Evolutionary conservation across 2,888 invertebrate genomes (phyloP).

Genomic region (Mythimna loreyi): DNA sequence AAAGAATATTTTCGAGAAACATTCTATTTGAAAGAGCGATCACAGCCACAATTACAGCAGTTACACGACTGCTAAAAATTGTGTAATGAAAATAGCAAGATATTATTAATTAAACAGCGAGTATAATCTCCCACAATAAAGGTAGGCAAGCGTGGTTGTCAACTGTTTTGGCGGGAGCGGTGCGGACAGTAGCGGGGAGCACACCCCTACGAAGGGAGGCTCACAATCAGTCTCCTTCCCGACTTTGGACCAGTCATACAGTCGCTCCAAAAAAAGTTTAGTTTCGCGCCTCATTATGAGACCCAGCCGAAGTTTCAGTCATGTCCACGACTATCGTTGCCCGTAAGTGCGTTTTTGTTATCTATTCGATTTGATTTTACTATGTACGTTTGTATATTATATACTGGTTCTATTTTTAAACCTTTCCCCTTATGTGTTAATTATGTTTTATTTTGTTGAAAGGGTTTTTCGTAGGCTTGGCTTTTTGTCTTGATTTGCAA

Average conservation of each 20-base stretch:
- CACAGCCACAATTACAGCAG: background rate
- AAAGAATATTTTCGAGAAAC: no score
- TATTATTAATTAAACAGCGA: background rate
- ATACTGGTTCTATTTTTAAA: slow-evolving; percentile 27
- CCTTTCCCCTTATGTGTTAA: background rate
- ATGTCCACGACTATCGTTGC: slow-evolving; percentile 76
- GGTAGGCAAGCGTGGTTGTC: background rate
- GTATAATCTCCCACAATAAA: background rate
- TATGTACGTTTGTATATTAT: background rate
- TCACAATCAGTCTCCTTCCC: slow-evolving; percentile 62
- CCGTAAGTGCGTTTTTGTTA: slow-evolving; percentile 70
- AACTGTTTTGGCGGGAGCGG: slow-evolving; percentile 34
- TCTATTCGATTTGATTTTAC: background rate
- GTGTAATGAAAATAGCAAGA: background rate
- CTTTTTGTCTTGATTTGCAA: background rate
- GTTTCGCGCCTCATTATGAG: slow-evolving; percentile 53
- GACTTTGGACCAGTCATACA: slow-evolving; percentile 64
- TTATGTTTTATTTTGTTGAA: slow-evolving; percentile 20
- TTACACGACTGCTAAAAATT: background rate
- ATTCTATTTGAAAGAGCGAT: background rate
- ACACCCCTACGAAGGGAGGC: slow-evolving; percentile 45
- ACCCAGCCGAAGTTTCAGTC: slow-evolving; percentile 68
- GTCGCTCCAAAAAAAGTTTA: slow-evolving; percentile 31
- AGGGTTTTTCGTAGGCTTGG: background rate
- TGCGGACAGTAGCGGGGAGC: slow-evolving; percentile 58